Percentiles rank a stretch among this genome's conserved stretches.
These are phyloP conservation scores for Ondatra zibethicus DNA, from an alignment of 2,113 vertebrate genomes.

Conservation along the genomic window DNA sequence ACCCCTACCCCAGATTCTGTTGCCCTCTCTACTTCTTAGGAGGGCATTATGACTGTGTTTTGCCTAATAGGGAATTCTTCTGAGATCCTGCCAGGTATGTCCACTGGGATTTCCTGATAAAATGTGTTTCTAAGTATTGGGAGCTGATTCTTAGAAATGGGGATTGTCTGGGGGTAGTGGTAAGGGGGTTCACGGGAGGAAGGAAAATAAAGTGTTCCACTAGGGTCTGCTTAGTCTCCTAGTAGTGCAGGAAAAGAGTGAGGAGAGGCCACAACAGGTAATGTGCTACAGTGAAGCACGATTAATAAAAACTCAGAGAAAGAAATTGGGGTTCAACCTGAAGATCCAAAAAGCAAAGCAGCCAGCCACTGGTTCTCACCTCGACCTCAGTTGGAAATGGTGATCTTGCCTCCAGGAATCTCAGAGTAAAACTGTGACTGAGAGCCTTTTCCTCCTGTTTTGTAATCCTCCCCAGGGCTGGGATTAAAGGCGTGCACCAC, in stretches of 20 bases:
- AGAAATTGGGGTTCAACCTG: no score
- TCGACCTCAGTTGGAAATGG: no score
- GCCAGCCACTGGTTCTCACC: no score
- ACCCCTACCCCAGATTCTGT: not conserved
- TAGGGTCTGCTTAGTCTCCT: not conserved
- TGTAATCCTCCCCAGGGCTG: no score
- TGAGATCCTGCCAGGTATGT: not conserved
- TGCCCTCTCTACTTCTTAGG: not conserved
- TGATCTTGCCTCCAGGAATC: no score
- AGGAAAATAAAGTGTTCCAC: not conserved
- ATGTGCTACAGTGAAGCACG: not conserved
- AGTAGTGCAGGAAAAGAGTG: not conserved
- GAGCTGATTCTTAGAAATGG: not conserved
- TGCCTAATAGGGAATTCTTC: not conserved
- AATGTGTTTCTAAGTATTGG: not conserved
- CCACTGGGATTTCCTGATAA: not conserved
- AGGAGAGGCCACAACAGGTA: not conserved
- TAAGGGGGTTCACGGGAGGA: not conserved
- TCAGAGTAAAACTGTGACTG: no score
- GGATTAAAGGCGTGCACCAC: no score
- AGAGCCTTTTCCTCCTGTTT: no score
- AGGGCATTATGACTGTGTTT: not conserved
- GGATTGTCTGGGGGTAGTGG: not conserved
- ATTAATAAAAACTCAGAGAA: no score
- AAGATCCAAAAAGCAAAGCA: no score